Conservation (phyloP, 2,888 invertebrate species). For the Rosalia funebris region DNA sequence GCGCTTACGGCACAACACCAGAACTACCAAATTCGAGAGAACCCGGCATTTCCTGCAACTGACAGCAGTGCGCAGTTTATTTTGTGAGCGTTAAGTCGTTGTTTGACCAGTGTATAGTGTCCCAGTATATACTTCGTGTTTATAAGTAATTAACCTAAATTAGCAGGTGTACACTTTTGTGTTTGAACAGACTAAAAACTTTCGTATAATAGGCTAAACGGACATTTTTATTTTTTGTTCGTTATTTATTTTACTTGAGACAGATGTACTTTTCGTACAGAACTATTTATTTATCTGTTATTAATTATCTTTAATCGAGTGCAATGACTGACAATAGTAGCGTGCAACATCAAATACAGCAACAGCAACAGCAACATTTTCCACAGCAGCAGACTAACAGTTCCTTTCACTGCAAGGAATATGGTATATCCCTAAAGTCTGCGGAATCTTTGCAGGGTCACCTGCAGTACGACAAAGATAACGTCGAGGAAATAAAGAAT, state of each 20-base stretch:
- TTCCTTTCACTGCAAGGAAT: constrained; percentile 79
- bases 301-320: constrained; percentile 42
- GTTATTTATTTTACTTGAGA: constrained; percentile 51
- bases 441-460: constrained; percentile 82
- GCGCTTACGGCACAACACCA: constrained; percentile 55
- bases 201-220: constrained; percentile 58
- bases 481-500: constrained; percentile 71
- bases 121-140: constrained; percentile 26
- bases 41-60: constrained; percentile 43
- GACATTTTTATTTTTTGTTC: constrained; percentile 55
- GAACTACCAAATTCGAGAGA: constrained; percentile 59
- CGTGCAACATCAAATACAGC: constrained; percentile 40
- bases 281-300: constrained; percentile 53
- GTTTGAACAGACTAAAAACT: constrained; percentile 34
- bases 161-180: constrained; percentile 28
- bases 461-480: constrained; percentile 80
- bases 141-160: constrained; percentile 29
- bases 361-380: constrained; percentile 46
- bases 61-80: constrained; percentile 20
- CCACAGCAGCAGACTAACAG: constrained; percentile 64
- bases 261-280: constrained; percentile 62
- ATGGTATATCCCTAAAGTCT: constrained; percentile 79
- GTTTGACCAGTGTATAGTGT: constrained; percentile 29
- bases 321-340: constrained; percentile 60
- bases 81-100: constrained; percentile 53